These are phyloP conservation scores for Bujurquina vittata DNA, from an alignment of 2,113 vertebrate species.

Conservation along the genomic window DNA sequence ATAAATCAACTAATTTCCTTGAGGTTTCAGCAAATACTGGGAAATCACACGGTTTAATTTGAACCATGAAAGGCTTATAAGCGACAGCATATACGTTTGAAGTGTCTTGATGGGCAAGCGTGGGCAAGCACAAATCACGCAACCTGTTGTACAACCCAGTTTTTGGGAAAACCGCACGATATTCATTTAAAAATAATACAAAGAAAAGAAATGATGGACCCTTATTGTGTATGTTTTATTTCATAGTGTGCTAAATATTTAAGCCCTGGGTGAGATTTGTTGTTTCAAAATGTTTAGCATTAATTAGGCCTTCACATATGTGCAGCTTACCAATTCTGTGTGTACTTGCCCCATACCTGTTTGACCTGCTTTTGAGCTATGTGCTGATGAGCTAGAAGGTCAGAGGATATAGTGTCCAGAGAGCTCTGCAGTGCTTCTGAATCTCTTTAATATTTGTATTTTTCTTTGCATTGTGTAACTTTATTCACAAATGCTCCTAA, in stretches of 20 bases:
- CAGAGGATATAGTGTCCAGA: not conserved
- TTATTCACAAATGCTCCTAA: not conserved
- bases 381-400: not conserved
- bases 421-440: not conserved
- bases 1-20: not conserved
- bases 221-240: not conserved
- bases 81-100: not conserved
- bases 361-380: not conserved
- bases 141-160: not conserved
- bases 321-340: not conserved
- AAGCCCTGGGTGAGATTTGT: accelerated
- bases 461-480: not conserved
- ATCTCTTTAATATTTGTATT: not conserved
- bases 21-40: not conserved
- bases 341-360: not conserved
- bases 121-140: not conserved
- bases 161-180: not conserved
- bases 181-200: not conserved
- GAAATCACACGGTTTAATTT: not conserved
- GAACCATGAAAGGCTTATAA: not conserved
- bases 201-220: not conserved
- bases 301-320: not conserved
- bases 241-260: not conserved
- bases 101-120: not conserved
- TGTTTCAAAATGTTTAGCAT: not conserved